These are phyloP conservation scores for Asobara japonica DNA, from an alignment of 1,140 invertebrate genomes.

Conservation along the genomic window DNA sequence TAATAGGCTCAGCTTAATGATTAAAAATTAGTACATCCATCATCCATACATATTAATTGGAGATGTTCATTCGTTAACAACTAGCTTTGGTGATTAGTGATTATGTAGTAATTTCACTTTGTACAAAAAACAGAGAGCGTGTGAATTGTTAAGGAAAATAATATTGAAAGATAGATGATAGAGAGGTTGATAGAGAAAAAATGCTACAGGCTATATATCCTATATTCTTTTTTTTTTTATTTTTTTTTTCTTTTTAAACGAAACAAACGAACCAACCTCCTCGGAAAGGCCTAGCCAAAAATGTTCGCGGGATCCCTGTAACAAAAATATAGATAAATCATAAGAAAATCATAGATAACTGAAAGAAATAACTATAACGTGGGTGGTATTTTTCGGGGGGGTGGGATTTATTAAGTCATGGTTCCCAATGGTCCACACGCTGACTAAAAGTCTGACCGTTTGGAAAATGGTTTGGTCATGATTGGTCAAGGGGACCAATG, in stretches of 20 bases:
- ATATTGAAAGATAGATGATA: conserved; percentile 36
- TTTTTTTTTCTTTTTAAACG: conserved; percentile 45
- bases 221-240: conserved; percentile 43
- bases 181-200: conserved; percentile 37
- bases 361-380: conserved; percentile 46
- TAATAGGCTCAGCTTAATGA: neutral
- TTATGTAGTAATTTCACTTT: neutral
- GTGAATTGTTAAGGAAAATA: conserved; percentile 26
- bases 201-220: conserved; percentile 54
- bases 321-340: conserved; percentile 65
- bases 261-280: conserved; percentile 65
- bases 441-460: too few relatives aligned
- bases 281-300: conserved; percentile 64
- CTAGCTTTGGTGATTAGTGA: neutral
- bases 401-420: too few relatives aligned
- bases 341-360: conserved; percentile 57
- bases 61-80: neutral
- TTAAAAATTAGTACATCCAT: neutral
- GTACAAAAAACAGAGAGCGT: neutral
- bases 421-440: too few relatives aligned
- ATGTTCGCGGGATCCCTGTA: conserved; percentile 64
- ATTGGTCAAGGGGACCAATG: too few relatives aligned
- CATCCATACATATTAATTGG: neutral
- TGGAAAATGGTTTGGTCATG: too few relatives aligned
- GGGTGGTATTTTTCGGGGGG: too few relatives aligned